Evolutionary conservation across 2,113 vertebrate genomes (phyloP).

Genomic region (Anolis carolinensis): DNA sequence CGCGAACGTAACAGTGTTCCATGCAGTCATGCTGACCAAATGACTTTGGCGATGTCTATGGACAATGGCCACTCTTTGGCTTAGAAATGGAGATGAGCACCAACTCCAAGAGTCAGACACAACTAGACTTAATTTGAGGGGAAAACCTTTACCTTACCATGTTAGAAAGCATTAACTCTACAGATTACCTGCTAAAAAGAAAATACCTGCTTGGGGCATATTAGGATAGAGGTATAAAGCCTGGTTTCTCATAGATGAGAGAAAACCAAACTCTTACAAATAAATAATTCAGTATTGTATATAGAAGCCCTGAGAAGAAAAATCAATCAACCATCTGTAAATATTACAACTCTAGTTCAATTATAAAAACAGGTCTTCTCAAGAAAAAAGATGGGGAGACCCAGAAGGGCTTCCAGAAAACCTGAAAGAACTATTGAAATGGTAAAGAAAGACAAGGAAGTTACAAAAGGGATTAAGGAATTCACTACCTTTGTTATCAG

Average conservation of each 20-base stretch:
- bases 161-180: fast-evolving
- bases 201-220: neutral
- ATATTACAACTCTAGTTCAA: neutral
- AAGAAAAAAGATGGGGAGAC: neutral
- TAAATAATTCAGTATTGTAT: conserved; percentile 23
- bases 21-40: too few species aligned
- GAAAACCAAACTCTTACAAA: neutral
- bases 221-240: neutral
- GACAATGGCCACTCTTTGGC: too few species aligned
- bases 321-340: neutral
- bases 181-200: neutral
- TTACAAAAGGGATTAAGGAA: conserved; percentile 12
- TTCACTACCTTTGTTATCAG: conserved; percentile 28
- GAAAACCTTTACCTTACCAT: too few species aligned
- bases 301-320: neutral
- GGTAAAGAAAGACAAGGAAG: neutral
- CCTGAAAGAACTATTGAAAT: conserved; percentile 33
- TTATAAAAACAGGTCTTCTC: conserved; percentile 1
- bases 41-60: too few species aligned
- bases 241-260: neutral
- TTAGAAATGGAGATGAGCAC: too few species aligned
- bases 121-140: too few species aligned
- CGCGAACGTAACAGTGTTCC: too few species aligned
- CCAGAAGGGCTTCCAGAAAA: neutral
- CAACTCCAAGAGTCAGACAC: too few species aligned